These are phyloP conservation scores for Coelinius sp. DNA, from an alignment of 2,888 invertebrate genomes.

Conservation along the genomic window DNA sequence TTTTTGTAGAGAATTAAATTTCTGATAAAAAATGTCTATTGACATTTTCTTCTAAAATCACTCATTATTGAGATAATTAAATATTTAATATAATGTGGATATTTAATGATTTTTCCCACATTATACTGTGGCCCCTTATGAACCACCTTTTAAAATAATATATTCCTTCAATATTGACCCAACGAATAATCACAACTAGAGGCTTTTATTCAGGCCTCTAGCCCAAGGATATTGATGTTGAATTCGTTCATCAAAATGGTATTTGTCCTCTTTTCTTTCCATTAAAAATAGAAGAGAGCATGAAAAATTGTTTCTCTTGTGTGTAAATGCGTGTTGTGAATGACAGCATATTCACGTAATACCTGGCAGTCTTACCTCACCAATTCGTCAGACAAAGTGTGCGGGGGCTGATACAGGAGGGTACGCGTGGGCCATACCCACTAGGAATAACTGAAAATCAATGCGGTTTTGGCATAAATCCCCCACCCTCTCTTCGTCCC, in stretches of 20 bases:
- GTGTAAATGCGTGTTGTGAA: not conserved
- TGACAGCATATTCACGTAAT: not conserved
- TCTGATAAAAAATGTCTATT: too few species aligned
- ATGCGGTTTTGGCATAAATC: constrained; percentile 20
- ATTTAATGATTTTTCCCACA: too few species aligned
- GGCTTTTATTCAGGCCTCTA: not conserved
- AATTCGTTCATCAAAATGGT: too few species aligned
- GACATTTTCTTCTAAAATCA: too few species aligned
- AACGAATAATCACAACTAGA: not conserved
- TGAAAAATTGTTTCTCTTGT: not conserved
- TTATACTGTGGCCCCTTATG: too few species aligned
- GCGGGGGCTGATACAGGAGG: constrained; percentile 14
- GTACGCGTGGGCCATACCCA: not conserved
- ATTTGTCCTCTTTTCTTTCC: not conserved
- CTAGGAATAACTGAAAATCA: not conserved
- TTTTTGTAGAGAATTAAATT: too few species aligned
- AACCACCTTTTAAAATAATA: too few species aligned
- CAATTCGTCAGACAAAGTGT: not conserved
- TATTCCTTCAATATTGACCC: not conserved
- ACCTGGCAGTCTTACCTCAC: not conserved
- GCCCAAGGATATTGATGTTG: not conserved
- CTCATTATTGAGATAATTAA: too few species aligned
- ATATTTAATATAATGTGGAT: too few species aligned
- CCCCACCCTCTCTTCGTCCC: too few species aligned
- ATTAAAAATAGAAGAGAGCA: not conserved